Conservation (phyloP, 2,113 vertebrate species). For the Marmota monax region DNA sequence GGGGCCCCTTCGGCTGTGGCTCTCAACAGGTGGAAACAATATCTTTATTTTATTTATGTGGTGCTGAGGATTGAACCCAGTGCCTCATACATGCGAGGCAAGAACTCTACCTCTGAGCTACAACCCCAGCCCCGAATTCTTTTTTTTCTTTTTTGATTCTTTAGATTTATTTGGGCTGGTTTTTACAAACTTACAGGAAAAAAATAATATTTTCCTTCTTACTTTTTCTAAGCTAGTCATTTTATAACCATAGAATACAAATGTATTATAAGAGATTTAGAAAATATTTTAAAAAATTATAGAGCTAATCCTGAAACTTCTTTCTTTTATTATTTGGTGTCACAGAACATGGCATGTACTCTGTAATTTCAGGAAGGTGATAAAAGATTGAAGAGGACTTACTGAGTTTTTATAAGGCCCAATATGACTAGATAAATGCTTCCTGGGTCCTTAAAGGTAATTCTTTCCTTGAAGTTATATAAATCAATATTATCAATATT, state of each 20-base stretch:
- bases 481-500: not conserved
- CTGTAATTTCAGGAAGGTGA: not conserved
- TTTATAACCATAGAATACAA: not conserved
- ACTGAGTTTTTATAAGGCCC: slow-evolving; percentile 6
- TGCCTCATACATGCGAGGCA: no score
- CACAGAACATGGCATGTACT: not conserved
- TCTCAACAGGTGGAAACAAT: no score
- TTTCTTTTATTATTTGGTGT: not conserved
- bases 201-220: not conserved
- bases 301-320: not conserved
- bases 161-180: not conserved
- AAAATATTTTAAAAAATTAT: not conserved
- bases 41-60: no score
- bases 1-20: no score
- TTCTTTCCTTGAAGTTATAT: not conserved
- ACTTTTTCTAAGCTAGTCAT: not conserved
- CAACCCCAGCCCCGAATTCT: no score
- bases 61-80: no score
- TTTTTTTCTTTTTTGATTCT: not conserved
- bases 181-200: not conserved
- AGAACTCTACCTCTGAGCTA: no score
- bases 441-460: not conserved
- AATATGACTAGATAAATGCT: not conserved
- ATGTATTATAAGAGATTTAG: not conserved
- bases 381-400: not conserved